A percentile compares a stretch with the other conserved stretches of the same genome.
phyloP scores from a whole-genome alignment of 2,888 invertebrate genomes.

The Branchellion lobata region DNA sequence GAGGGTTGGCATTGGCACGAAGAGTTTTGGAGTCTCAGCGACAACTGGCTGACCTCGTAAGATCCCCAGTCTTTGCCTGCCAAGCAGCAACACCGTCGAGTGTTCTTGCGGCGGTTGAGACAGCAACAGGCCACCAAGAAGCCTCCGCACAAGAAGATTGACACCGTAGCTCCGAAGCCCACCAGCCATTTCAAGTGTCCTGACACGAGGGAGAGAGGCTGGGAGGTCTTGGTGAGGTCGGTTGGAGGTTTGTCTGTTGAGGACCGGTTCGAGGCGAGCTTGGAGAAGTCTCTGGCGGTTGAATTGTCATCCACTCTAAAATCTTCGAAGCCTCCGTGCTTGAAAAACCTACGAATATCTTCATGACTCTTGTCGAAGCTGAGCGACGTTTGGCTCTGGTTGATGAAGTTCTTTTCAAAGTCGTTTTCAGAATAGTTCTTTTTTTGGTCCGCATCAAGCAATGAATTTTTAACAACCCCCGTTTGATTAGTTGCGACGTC shows the following conservation, averaged over 20 bases:
- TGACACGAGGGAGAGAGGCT: neutral
- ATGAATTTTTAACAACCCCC: too few species aligned
- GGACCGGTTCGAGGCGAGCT: neutral
- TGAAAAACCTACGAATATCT: neutral
- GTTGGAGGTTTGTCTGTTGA: neutral
- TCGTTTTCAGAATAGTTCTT: too few species aligned
- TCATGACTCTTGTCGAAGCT: neutral
- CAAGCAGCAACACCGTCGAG: conserved; percentile 8
- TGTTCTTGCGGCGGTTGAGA: neutral
- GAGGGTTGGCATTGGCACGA: conserved; percentile 5
- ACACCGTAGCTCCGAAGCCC: neutral
- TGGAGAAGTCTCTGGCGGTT: too few species aligned
- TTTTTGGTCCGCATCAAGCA: too few species aligned
- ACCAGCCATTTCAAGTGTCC: neutral
- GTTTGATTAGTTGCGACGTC: too few species aligned
- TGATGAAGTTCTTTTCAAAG: neutral
- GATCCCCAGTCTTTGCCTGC: conserved; percentile 29
- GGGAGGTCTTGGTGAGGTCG: neutral
- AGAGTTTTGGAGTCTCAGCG: neutral
- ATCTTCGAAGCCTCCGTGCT: neutral
- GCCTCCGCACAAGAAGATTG: neutral
- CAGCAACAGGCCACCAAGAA: neutral
- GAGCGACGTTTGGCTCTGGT: neutral
- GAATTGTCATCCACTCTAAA: neutral
- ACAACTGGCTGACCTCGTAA: conserved; percentile 24